phyloP scores from a whole-genome alignment of 2,113 vertebrate species.

The Pangasianodon gigas region DNA sequence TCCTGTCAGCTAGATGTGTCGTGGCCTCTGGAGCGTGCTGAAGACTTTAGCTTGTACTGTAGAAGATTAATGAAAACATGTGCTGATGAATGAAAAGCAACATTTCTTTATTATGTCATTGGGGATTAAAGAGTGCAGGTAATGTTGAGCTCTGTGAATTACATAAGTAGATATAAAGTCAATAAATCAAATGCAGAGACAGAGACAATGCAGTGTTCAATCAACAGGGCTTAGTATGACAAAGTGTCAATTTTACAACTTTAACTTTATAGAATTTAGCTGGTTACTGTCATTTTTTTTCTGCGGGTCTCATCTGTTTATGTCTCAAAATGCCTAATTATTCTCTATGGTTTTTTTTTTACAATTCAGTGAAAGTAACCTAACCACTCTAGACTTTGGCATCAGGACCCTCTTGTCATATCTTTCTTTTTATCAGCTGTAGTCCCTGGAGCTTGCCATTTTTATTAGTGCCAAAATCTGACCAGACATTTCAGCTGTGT shows the following conservation, averaged over 20 bases:
- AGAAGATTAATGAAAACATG: constrained; percentile 23
- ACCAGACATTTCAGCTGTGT: not conserved
- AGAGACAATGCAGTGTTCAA: not conserved
- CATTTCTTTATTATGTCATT: not conserved
- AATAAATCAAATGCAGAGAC: constrained; percentile 12
- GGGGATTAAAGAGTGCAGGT: not conserved
- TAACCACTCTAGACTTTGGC: too few relatives aligned
- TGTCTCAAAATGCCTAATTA: not conserved
- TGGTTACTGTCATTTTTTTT: not conserved
- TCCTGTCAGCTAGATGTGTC: not conserved
- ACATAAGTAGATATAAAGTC: not conserved
- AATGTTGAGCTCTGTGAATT: not conserved
- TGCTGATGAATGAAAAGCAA: not conserved
- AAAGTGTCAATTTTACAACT: not conserved
- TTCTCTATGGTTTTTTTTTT: too few relatives aligned
- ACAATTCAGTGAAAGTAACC: not conserved
- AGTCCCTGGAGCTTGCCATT: not conserved
- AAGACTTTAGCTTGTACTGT: not conserved
- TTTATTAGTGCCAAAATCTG: not conserved
- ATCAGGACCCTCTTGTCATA: not conserved
- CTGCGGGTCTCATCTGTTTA: not conserved
- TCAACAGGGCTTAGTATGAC: not conserved
- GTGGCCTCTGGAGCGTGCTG: not conserved
- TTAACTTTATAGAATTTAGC: not conserved
- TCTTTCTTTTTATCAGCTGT: not conserved